phyloP scores from a whole-genome alignment of 2,888 invertebrate species.

The Scaptomyza flava region DNA sequence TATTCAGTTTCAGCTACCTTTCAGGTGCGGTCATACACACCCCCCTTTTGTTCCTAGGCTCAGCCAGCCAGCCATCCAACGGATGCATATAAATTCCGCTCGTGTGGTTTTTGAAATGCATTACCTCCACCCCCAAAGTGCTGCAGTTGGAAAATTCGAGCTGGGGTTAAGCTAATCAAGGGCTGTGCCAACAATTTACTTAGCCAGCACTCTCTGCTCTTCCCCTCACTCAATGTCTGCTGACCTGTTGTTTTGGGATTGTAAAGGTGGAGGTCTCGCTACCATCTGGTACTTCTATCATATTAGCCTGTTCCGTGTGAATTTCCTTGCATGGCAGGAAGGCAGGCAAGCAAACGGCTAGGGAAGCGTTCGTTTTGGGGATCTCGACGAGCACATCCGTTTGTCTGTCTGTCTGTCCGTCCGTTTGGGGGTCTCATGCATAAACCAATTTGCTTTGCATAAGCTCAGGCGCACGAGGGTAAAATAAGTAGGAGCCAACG shows the following conservation, averaged over 20 bases:
- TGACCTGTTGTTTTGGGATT: slow-evolving; percentile 13
- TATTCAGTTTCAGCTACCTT: slow-evolving; percentile 18
- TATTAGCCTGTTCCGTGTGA: slow-evolving; percentile 55
- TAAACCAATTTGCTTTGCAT: slow-evolving; percentile 76
- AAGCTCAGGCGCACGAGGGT: slow-evolving; percentile 47
- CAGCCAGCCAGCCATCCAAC: slow-evolving; percentile 19
- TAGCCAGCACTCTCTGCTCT: slow-evolving; percentile 48
- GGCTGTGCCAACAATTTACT: slow-evolving; percentile 77
- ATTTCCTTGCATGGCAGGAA: slow-evolving; percentile 51
- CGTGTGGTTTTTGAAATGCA: slow-evolving; percentile 75
- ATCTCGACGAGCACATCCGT: slow-evolving; percentile 16
- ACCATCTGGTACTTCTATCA: slow-evolving; percentile 50
- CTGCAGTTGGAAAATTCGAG: slow-evolving; percentile 16
- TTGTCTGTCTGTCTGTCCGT: slow-evolving; percentile 33
- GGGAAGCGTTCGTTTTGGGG: slow-evolving; percentile 1
- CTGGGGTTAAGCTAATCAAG: slow-evolving; percentile 73
- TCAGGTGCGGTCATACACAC: background rate
- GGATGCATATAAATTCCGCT: slow-evolving; percentile 72
- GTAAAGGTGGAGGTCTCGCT: background rate
- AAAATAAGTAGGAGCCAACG: slow-evolving; percentile 7
- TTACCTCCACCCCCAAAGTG: slow-evolving; percentile 46
- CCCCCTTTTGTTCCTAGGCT: background rate
- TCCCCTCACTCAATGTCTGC: background rate
- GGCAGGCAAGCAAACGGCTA: background rate
- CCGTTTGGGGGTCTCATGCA: slow-evolving; percentile 62